phyloP scores from a whole-genome alignment of 2,888 invertebrate species.

The Ochlodes sylvanus region DNA sequence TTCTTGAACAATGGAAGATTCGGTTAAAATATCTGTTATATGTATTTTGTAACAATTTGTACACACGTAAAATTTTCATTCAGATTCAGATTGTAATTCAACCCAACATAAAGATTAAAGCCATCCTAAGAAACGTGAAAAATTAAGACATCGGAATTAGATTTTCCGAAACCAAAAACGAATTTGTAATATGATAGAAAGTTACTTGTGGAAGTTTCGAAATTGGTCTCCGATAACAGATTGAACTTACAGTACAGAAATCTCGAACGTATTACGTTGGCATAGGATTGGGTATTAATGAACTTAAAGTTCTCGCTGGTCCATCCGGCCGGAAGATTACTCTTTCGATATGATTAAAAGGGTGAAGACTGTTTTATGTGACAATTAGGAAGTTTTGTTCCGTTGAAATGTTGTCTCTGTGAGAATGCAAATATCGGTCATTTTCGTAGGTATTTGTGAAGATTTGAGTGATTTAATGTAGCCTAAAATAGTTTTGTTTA shows the following conservation, averaged over 20 bases:
- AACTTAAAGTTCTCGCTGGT: conserved; percentile 58
- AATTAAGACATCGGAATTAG: conserved; percentile 67
- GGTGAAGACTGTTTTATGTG: conserved; percentile 82
- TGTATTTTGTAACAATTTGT: too few species aligned
- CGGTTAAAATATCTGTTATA: too few species aligned
- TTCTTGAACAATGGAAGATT: too few species aligned
- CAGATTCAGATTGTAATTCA: conserved; percentile 49
- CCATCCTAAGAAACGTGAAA: conserved; percentile 59
- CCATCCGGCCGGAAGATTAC: conserved; percentile 81
- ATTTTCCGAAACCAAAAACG: conserved; percentile 80
- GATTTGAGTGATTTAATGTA: not conserved
- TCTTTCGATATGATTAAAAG: conserved; percentile 84
- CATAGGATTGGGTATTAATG: conserved; percentile 49
- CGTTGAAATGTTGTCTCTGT: conserved; percentile 64
- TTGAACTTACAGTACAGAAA: conserved; percentile 47
- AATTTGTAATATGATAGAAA: conserved; percentile 80
- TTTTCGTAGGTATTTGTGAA: not conserved
- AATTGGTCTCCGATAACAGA: conserved; percentile 63
- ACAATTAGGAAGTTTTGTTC: conserved; percentile 77
- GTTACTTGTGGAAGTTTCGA: conserved; percentile 73
- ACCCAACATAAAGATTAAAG: conserved; percentile 63
- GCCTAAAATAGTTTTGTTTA: not conserved
- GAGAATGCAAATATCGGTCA: conserved; percentile 39
- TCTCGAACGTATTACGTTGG: conserved; percentile 50
- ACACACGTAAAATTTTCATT: not conserved